Evolutionary conservation across 2,113 vertebrate species (phyloP).

Genomic region (Rhizomys pruinosus): DNA sequence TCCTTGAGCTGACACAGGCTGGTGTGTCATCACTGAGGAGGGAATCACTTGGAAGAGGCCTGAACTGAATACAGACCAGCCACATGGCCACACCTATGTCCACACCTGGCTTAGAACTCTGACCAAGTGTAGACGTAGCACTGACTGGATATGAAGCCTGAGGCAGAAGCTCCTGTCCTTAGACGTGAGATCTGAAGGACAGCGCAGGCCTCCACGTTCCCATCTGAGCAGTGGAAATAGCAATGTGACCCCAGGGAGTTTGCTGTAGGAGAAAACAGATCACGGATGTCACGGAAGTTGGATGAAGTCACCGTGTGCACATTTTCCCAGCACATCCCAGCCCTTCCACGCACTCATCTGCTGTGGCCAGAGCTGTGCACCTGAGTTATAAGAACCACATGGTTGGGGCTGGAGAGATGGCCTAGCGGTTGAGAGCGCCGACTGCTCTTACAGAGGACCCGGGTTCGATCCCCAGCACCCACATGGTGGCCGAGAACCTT

Average conservation of each 20-base stretch:
- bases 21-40: not conserved
- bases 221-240: not conserved
- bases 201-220: not conserved
- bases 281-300: not conserved
- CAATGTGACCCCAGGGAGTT: too few relatives aligned
- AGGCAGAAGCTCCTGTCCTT: not conserved
- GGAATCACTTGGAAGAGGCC: not conserved
- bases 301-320: not conserved
- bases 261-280: not conserved
- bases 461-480: too few relatives aligned
- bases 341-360: not conserved
- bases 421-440: too few relatives aligned
- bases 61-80: not conserved
- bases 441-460: too few relatives aligned
- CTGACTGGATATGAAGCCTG: fast-evolving
- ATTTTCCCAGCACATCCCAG: not conserved
- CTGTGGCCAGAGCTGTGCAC: not conserved
- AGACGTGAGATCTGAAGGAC: not conserved
- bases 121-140: not conserved
- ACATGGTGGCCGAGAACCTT: too few relatives aligned
- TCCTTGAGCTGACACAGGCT: not conserved
- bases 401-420: too few relatives aligned
- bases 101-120: not conserved
- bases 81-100: too few relatives aligned
- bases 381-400: not conserved